Conservation (phyloP, 2,888 invertebrate species). For the Artemia sp. region DNA sequence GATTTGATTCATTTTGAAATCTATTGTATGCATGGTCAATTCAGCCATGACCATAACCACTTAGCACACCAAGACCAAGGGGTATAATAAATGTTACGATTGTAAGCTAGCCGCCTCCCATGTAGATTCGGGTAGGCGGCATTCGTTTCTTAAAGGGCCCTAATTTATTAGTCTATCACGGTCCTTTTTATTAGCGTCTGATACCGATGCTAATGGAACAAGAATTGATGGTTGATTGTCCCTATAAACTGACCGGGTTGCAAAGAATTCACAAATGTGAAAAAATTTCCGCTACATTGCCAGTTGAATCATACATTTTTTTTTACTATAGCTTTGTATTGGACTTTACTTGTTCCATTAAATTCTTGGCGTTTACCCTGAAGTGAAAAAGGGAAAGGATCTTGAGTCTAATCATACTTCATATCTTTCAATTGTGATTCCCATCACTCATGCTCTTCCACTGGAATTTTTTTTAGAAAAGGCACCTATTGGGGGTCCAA, state of each 20-base stretch:
- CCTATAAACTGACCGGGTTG: background rate
- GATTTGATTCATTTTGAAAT: no score
- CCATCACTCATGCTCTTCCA: no score
- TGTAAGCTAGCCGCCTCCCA: constrained; percentile 12
- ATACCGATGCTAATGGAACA: constrained; percentile 13
- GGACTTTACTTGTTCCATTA: no score
- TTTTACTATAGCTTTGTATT: no score
- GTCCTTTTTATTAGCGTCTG: constrained; percentile 10
- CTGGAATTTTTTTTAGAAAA: no score
- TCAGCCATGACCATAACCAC: constrained; percentile 7
- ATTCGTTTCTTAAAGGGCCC: constrained; percentile 1
- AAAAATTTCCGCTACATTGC: no score
- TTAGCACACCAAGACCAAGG: background rate
- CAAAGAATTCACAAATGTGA: constrained; percentile 8
- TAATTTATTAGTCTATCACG: constrained; percentile 14
- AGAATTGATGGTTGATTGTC: constrained; percentile 11
- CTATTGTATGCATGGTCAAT: constrained; percentile 8
- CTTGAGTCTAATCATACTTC: no score
- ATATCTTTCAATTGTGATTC: no score
- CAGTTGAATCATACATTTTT: no score
- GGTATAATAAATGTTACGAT: constrained; percentile 13
- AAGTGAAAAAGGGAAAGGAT: no score
- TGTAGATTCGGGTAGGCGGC: constrained; percentile 16
- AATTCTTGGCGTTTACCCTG: no score
- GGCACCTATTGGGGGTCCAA: no score